Evolutionary conservation across 1,140 invertebrate species (phyloP), one percentile per base, ranked within the genome.

Genomic region (Lerema accius): DNA sequence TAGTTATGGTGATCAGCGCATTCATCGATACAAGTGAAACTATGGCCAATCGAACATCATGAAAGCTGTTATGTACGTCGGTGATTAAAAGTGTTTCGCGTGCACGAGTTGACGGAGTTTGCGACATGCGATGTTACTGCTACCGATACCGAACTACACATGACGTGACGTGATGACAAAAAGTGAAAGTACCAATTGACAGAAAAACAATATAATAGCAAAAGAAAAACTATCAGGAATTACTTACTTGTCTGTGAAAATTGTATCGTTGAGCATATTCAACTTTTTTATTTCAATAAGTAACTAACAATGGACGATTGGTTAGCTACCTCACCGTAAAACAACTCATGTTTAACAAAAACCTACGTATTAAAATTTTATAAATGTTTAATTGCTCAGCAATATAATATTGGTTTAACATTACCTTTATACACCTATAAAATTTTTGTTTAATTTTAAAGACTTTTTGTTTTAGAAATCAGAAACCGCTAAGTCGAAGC

Each of bases 11-110:
- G 28, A 51, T 35, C 10, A 45, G 3, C 11, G n/a, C 67, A 64
- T 67, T 70, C 65, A 68, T 78, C 74, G 73, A 76, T 76, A 81
- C 78, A 79, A 88, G 85, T 88, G 87, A 90, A 90, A 90, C 87
- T 86, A 86, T 80, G 80, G 76, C 87, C 71, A 88, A 90, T 86
- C 48, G 69, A 72, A 69, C 80, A 84, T 80, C 81, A 84, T 78
- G 82, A 86, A 84, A 65, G 65, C 48, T 53, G 72, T 77, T 79
- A 76, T 73, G 67, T 87, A 83, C 80, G 73, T 73, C 73, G 69
- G 67, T 82, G 80, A 78, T 78, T 81, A 79, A 67, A 73, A 68
- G 69, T 73, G 49, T 85, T 82, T 79, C 73, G 75, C 77, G 79
- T 84, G 82, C 76, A 74, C 78, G 78, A 67, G 59, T 75, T 76